A percentile compares a stretch with the other conserved stretches of the same genome.
phyloP scores from a whole-genome alignment of 2,888 invertebrate genomes.

The Agapostemon virescens region DNA sequence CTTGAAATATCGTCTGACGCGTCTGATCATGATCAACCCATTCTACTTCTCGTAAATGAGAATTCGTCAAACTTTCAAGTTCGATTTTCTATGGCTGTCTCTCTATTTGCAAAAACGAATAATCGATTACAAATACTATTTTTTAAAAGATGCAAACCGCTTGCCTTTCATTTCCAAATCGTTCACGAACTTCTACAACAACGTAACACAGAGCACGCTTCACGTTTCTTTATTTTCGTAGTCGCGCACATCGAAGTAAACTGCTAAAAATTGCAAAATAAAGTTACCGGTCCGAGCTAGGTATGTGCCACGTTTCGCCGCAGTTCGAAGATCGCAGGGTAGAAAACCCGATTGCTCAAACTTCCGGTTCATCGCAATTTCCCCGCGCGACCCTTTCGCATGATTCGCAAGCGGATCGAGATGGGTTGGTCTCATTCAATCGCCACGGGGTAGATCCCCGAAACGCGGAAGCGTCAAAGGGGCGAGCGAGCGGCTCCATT shows the following conservation, averaged over 20 bases:
- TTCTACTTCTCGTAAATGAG: too few species aligned
- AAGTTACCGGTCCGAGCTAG: not conserved
- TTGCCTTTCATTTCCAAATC: too few species aligned
- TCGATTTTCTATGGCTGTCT: too few species aligned
- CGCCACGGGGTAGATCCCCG: not conserved
- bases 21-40: too few species aligned
- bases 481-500: not conserved
- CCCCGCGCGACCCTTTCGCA: not conserved
- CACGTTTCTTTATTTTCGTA: not conserved
- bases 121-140: too few species aligned
- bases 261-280: not conserved
- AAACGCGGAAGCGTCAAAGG: conserved; percentile 1
- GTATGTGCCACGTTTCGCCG: not conserved
- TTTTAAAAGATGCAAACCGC: too few species aligned
- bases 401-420: not conserved
- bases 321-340: not conserved
- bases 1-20: too few species aligned
- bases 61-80: too few species aligned
- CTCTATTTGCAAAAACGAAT: too few species aligned
- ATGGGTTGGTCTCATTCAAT: conserved; percentile 23
- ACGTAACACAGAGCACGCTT: not conserved
- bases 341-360: not conserved
- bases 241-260: not conserved
- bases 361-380: not conserved
- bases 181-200: not conserved